Conservation (phyloP, 2,113 vertebrate species). For the Mola mola region DNA sequence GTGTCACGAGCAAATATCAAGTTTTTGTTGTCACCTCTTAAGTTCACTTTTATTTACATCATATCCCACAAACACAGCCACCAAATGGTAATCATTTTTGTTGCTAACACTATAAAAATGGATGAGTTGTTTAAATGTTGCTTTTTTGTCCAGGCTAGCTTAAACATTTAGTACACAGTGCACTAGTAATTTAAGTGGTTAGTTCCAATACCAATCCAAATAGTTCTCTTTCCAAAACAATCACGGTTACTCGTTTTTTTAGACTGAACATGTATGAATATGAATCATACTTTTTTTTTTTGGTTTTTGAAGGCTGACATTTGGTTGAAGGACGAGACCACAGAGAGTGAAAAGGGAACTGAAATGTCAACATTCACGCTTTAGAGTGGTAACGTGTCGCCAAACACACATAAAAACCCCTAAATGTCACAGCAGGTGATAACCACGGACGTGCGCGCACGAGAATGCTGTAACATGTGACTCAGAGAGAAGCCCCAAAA, state of each 20-base stretch:
- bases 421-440: constrained; percentile 40
- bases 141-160: too few relatives aligned
- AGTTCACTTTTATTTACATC: too few relatives aligned
- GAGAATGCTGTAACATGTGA: constrained; percentile 43
- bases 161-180: too few relatives aligned
- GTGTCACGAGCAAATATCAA: too few relatives aligned
- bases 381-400: constrained; percentile 38
- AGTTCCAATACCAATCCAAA: background rate
- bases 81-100: too few relatives aligned
- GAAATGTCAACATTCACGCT: constrained; percentile 39
- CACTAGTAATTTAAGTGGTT: too few relatives aligned
- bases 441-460: constrained; percentile 6
- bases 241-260: too few relatives aligned
- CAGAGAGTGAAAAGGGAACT: constrained; percentile 21
- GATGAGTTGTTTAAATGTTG: too few relatives aligned
- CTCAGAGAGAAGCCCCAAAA: constrained; percentile 34
- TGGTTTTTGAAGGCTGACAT: constrained; percentile 54
- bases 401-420: constrained; percentile 15
- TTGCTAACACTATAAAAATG: too few relatives aligned
- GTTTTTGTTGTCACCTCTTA: too few relatives aligned
- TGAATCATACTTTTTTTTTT: constrained; percentile 36
- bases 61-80: too few relatives aligned
- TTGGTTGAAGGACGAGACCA: constrained; percentile 47
- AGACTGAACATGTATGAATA: constrained; percentile 8
- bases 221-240: too few relatives aligned